Evolutionary conservation across 1,140 invertebrate genomes (phyloP).

Genomic region (Alviniconcha marisindica): DNA sequence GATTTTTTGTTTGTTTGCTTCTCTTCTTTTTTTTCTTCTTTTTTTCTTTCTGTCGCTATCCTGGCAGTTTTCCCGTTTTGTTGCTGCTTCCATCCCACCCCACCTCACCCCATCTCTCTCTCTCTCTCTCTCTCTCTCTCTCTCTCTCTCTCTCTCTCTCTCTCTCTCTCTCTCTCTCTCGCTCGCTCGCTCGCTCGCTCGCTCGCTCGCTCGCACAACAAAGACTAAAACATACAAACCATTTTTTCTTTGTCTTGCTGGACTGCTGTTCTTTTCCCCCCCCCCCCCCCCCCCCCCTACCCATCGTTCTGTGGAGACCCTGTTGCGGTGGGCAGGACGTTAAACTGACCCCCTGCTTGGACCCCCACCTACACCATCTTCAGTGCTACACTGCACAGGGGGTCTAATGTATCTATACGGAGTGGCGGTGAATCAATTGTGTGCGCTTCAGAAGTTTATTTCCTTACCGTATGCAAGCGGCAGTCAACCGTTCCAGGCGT

Average conservation of each 20-base stretch:
- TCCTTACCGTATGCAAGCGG: no score
- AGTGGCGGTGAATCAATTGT: no score
- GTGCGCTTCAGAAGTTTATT: no score
- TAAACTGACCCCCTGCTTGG: neutral
- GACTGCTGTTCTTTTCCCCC: no score
- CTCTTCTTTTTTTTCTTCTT: slow-evolving; percentile 1
- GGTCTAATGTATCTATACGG: no score
- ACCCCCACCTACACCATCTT: neutral
- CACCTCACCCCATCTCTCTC: neutral
- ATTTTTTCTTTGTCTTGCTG: neutral
- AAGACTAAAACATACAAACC: neutral
- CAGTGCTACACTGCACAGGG: no score
- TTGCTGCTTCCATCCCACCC: neutral
- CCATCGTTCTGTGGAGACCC: no score
- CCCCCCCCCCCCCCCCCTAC: neutral
- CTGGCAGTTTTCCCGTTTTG: neutral
- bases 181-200: neutral
- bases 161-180: neutral
- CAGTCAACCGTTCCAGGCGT: no score
- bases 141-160: slow-evolving; percentile 16
- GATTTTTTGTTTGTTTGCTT: no score
- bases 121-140: slow-evolving; percentile 5
- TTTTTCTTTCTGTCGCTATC: neutral
- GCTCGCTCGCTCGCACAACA: neutral
- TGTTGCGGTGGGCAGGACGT: no score